Evolutionary conservation across 2,888 invertebrate genomes (phyloP).

Genomic region (Trachelus troglodyta): DNA sequence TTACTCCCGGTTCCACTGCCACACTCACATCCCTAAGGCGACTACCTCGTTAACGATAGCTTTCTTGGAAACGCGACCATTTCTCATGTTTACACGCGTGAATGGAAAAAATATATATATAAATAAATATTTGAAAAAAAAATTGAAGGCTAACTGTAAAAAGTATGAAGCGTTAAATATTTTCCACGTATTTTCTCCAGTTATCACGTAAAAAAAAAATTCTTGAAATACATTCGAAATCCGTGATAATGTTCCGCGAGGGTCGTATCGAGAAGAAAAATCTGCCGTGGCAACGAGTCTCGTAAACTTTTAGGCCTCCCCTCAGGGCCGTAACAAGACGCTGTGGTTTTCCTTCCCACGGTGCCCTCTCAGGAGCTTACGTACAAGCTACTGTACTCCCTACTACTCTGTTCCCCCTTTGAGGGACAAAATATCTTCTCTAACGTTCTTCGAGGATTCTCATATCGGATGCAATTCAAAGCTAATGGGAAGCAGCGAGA

Average conservation of each 20-base stretch:
- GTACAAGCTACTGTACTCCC: neutral
- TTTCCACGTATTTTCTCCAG: neutral
- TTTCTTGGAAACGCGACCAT: neutral
- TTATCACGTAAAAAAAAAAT: neutral
- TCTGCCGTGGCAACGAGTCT: neutral
- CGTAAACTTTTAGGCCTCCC: neutral
- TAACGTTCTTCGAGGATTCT: conserved; percentile 23
- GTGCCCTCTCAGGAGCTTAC: neutral
- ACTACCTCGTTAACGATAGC: neutral
- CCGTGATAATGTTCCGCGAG: neutral
- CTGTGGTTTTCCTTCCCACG: neutral
- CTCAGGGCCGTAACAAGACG: neutral
- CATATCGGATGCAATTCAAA: conserved; percentile 38
- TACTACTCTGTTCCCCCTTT: neutral
- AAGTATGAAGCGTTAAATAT: neutral
- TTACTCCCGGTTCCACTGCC: neutral
- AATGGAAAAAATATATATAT: too few relatives aligned
- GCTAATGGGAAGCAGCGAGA: conserved; percentile 29
- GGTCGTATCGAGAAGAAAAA: neutral
- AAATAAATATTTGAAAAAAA: neutral
- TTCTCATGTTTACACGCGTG: neutral
- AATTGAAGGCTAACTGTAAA: neutral
- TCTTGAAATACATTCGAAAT: neutral
- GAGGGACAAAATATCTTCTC: conserved; percentile 22
- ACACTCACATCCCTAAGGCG: neutral